phyloP scores from a whole-genome alignment of 2,888 invertebrate genomes.

The Keiferia lycopersicella region DNA sequence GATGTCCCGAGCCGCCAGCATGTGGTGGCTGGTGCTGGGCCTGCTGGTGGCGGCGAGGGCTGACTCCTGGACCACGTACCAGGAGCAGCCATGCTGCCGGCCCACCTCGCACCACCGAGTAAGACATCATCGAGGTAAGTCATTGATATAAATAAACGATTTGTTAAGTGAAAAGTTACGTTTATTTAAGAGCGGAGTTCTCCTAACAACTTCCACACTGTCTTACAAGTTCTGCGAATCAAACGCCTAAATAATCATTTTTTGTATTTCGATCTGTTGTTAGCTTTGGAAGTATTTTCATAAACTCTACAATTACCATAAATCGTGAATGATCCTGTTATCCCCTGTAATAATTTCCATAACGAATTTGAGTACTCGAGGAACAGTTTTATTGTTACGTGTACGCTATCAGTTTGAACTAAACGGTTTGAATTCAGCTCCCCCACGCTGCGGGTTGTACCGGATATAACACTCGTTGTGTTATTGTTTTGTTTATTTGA shows the following conservation, averaged over 20 bases:
- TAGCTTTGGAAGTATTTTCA: neutral
- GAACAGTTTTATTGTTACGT: neutral
- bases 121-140: slow-evolving; percentile 83
- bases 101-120: slow-evolving; percentile 82
- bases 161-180: neutral
- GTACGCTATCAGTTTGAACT: slow-evolving; percentile 11
- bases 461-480: slow-evolving; percentile 7
- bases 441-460: neutral
- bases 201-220: neutral
- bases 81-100: slow-evolving; percentile 85
- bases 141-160: neutral
- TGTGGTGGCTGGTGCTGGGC: slow-evolving; percentile 62
- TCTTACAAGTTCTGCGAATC: too few species aligned
- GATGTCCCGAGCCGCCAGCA: slow-evolving; percentile 39
- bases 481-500: slow-evolving; percentile 13
- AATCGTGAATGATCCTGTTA: neutral
- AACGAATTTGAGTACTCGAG: neutral
- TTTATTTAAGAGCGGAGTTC: too few species aligned
- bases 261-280: too few species aligned
- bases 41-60: slow-evolving; percentile 76
- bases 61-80: slow-evolving; percentile 84
- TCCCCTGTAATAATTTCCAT: neutral
- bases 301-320: neutral
- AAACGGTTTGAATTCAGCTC: slow-evolving; percentile 5
- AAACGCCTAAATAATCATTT: too few species aligned